A percentile compares a stretch with the other conserved stretches of the same genome.
phyloP scores from a whole-genome alignment of 1,140 invertebrate genomes.

The Apis mellifera region DNA sequence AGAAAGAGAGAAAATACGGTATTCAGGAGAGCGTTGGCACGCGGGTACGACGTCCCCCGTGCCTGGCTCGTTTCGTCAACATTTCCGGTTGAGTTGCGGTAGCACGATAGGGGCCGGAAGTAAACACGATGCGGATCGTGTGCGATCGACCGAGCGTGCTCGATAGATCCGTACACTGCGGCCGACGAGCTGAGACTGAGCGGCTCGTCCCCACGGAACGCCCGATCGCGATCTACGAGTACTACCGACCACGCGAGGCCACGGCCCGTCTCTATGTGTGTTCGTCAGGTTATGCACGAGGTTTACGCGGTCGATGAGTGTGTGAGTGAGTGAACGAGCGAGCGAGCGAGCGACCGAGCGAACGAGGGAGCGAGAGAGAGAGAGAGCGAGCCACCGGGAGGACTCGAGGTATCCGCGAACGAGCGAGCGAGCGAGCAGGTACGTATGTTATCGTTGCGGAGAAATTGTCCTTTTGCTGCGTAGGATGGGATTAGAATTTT shows the following conservation, averaged over 20 bases:
- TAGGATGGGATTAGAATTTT: not conserved
- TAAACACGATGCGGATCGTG: conserved; percentile 49
- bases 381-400: too few species aligned
- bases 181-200: conserved; percentile 65
- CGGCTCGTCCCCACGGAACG: conserved; percentile 37
- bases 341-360: not conserved
- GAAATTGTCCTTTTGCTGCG: too few species aligned
- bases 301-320: too few species aligned
- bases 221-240: conserved; percentile 53
- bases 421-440: conserved; percentile 18
- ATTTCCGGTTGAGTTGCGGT: conserved; percentile 37
- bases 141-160: conserved; percentile 55
- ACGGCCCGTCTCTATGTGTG: not conserved
- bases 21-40: conserved; percentile 59
- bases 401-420: too few species aligned
- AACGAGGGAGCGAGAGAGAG: not conserved
- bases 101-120: conserved; percentile 35
- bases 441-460: not conserved
- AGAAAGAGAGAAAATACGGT: conserved; percentile 24
- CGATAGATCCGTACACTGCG: conserved; percentile 61
- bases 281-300: not conserved
- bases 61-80: conserved; percentile 50
- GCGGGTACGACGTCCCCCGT: conserved; percentile 54
- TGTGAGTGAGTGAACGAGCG: not conserved
- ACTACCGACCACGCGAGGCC: conserved; percentile 35